Percentiles rank a stretch among this genome's conserved stretches.
Conservation (phyloP, 2,888 invertebrate species). For the Eilema caniola region DNA sequence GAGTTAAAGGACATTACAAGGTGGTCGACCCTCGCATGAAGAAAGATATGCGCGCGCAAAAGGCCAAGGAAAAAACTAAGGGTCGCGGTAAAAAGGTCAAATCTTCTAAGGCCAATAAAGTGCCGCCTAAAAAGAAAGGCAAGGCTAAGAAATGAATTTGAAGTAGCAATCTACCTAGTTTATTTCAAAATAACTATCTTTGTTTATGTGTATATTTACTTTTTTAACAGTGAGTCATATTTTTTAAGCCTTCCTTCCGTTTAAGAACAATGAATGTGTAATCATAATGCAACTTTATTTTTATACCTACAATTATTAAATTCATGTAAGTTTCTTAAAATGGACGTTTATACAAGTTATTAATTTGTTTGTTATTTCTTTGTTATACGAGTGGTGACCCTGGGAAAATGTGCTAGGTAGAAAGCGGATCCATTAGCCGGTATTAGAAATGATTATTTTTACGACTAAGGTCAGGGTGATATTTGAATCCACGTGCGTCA, state of each 20-base stretch:
- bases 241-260: slow-evolving; percentile 1
- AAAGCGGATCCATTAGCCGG: slow-evolving; percentile 59
- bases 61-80: slow-evolving; percentile 88
- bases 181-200: not conserved
- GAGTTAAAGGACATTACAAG: slow-evolving; percentile 96
- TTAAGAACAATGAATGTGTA: slow-evolving; percentile 10
- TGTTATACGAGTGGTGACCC: slow-evolving; percentile 35
- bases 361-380: slow-evolving; percentile 8
- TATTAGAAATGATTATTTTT: slow-evolving; percentile 74
- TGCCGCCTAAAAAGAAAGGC: slow-evolving; percentile 58
- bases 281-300: not conserved
- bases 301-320: not conserved
- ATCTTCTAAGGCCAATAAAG: slow-evolving; percentile 54
- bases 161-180: not conserved
- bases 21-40: slow-evolving; percentile 99
- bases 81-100: slow-evolving; percentile 78
- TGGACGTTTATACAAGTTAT: not conserved
- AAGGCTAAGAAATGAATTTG: slow-evolving; percentile 64
- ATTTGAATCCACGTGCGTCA: slow-evolving; percentile 83
- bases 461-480: slow-evolving; percentile 79
- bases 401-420: slow-evolving; percentile 47
- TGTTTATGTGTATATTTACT: slow-evolving; percentile 17
- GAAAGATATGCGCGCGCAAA: slow-evolving; percentile 93
- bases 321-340: not conserved
- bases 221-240: not conserved